A percentile compares a stretch with the other conserved stretches of the same genome.
These are phyloP conservation scores for Hyles lineata DNA, from an alignment of 2,888 invertebrate genomes.

Conservation along the genomic window DNA sequence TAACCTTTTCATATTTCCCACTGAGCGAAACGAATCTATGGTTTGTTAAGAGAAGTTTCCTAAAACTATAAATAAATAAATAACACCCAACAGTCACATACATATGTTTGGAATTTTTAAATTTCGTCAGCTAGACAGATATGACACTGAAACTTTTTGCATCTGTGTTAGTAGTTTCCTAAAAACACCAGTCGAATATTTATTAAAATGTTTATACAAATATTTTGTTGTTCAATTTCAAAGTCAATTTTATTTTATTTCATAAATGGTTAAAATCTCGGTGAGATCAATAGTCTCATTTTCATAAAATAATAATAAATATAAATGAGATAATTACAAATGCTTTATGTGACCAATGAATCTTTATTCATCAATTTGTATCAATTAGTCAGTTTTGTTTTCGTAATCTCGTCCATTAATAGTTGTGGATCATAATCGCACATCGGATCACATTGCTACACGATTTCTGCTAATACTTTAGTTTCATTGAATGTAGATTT, in stretches of 20 bases:
- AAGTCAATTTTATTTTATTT: too few species aligned
- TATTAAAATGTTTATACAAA: not conserved
- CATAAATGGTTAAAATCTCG: not conserved
- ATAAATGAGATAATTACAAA: not conserved
- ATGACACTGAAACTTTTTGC: not conserved
- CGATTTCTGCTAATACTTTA: not conserved
- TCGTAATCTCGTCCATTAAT: not conserved
- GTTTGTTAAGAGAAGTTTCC: constrained; percentile 30
- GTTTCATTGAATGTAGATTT: not conserved
- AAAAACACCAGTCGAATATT: not conserved
- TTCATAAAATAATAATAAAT: not conserved
- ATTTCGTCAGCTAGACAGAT: not conserved
- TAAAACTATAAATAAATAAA: too few species aligned
- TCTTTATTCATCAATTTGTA: constrained; percentile 12
- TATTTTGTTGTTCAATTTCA: not conserved
- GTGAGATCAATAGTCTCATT: not conserved
- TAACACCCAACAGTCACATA: too few species aligned
- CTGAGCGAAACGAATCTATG: constrained; percentile 47
- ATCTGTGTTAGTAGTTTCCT: too few species aligned
- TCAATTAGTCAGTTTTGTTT: not conserved
- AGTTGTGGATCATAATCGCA: not conserved
- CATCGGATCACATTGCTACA: not conserved
- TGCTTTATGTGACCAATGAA: not conserved
- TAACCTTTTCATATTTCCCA: constrained; percentile 63
- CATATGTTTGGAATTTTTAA: not conserved